Evolutionary conservation across 2,888 invertebrate species (phyloP), one percentile per base, ranked within the genome.

Genomic region (Plebejus argus): DNA sequence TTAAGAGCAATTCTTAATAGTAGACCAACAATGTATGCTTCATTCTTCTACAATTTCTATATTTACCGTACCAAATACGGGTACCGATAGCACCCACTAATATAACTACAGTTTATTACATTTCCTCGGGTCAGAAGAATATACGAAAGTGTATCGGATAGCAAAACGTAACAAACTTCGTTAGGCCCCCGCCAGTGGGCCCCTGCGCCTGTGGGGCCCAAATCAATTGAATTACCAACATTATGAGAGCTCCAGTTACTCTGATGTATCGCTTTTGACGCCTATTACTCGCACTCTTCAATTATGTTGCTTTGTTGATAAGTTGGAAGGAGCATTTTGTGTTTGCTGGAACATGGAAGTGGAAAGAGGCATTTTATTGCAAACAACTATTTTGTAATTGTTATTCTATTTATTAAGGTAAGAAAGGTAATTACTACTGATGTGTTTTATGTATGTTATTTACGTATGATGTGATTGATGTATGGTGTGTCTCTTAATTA

Each of bases 201-300:
- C 66, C 28, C 12, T 66, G 28, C 12, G 28, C 28, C 66, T 33
- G 28, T 18, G 28, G 66, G 66, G 66, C 28, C 66, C 66, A 18
- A 91, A 92, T 91, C 92, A 93, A 94, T 93, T 92, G 93, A 92
- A 92, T 94, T 93, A 93, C 89, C 92, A 90, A 88, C 92, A 90
- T 93, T 93, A 93, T 90, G 89, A 92, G 88, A 89, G 86, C 90
- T 92, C 92, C 87, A 86, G 90, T 92, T 91, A 89, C 91, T 79
- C 86, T 89, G 90, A 91, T 90, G 91, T 91, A 92, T 92, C 87
- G 89, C 90, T 90, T 85, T 87, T 90, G 92, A 92, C 93, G 91
- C 89, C 91, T 90, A 89, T 90, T 91, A 84, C 86, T 83, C 83
- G 84, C 74, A 53, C 28, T 74, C 35, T 39, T 39, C 71, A 71